These are phyloP conservation scores for Chanos chanos DNA, from an alignment of 2,797 vertebrate genomes.

Conservation along the genomic window DNA sequence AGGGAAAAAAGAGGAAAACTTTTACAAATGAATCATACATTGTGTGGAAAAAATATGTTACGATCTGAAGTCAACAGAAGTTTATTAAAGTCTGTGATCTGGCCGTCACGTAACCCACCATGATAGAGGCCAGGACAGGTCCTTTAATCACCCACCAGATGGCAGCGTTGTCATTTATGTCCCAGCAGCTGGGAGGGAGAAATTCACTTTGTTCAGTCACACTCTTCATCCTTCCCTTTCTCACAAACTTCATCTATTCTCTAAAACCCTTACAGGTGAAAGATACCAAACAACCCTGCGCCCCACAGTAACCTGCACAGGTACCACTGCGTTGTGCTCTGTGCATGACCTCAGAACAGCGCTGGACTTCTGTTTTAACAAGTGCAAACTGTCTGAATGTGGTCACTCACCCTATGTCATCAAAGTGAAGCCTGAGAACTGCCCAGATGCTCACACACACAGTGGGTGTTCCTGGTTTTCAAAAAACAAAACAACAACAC, in stretches of 20 bases:
- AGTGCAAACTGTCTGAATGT: not conserved
- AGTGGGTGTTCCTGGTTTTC: slow-evolving; percentile 92
- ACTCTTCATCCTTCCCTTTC: not conserved
- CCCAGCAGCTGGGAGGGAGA: slow-evolving; percentile 81
- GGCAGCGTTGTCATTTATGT: slow-evolving; percentile 92
- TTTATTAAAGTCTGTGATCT: not conserved
- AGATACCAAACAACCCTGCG: too few species aligned
- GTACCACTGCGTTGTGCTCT: too few species aligned
- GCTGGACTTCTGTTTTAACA: too few species aligned
- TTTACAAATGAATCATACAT: not conserved
- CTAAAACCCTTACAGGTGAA: not conserved
- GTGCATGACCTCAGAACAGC: too few species aligned
- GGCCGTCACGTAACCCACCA: slow-evolving; percentile 70
- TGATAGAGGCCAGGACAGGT: slow-evolving; percentile 92
- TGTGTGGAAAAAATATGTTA: not conserved
- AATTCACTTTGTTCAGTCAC: not conserved
- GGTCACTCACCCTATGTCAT: slow-evolving; percentile 79
- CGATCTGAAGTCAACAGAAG: not conserved
- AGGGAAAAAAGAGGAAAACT: too few species aligned
- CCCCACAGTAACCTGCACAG: too few species aligned
- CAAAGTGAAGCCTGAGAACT: slow-evolving; percentile 86
- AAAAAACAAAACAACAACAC: not conserved
- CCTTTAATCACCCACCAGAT: slow-evolving; percentile 99
- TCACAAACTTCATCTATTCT: too few species aligned
- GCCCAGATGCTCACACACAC: slow-evolving; percentile 95